Evolutionary conservation across 30 jellyfish, hydroid and myxozoan species (phyloP).

Genomic region (Turritopsis rubra): DNA sequence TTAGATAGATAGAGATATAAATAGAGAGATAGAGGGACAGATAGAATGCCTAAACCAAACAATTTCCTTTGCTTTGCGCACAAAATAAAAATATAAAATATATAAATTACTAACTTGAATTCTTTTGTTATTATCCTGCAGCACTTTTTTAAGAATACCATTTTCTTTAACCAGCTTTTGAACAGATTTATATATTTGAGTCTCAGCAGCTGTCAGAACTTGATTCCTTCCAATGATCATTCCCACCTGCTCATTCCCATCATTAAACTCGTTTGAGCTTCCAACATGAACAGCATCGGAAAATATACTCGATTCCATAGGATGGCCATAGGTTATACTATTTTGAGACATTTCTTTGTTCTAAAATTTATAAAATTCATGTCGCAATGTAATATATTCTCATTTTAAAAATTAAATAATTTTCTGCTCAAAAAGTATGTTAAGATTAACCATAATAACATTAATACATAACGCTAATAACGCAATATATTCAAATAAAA

Average conservation of each 20-base stretch:
- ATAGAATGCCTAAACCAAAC: too few relatives aligned
- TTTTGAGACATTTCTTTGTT: not conserved
- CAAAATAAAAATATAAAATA: too few relatives aligned
- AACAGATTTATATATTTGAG: not conserved
- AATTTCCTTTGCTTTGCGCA: too few relatives aligned
- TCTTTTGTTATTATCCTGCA: not conserved
- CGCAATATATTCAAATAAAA: too few relatives aligned
- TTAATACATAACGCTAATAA: too few relatives aligned
- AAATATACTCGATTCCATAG: not conserved
- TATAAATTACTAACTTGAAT: not conserved
- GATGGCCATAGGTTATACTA: not conserved
- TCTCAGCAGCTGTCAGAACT: not conserved
- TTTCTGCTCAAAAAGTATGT: too few relatives aligned
- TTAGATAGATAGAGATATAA: too few relatives aligned
- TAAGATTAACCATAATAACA: too few relatives aligned
- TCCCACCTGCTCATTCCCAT: not conserved
- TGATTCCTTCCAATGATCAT: not conserved
- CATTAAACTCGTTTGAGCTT: not conserved
- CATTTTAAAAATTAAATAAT: too few relatives aligned
- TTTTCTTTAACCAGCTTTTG: not conserved
- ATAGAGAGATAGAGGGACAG: too few relatives aligned
- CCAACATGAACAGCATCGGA: not conserved
- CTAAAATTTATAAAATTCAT: too few relatives aligned
- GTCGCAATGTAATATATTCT: too few relatives aligned
- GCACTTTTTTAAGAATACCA: not conserved